These are phyloP conservation scores for western clawed frog (Xenopus tropicalis) DNA, from an alignment of 2,113 vertebrate genomes.

Conservation along the genomic window DNA sequence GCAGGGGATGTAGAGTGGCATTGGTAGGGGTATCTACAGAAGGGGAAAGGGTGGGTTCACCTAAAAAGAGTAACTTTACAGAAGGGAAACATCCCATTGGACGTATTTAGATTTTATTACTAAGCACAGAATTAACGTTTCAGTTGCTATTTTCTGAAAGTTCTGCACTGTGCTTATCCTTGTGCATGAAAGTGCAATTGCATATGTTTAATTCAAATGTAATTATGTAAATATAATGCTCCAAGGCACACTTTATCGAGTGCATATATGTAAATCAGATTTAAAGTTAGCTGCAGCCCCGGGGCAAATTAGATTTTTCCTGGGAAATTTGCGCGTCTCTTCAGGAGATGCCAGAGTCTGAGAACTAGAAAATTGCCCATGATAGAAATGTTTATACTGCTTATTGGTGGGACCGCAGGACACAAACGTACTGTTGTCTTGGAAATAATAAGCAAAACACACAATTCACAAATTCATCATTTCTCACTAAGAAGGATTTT, in stretches of 20 bases:
- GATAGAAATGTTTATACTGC: neutral
- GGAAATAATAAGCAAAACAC: too few relatives aligned
- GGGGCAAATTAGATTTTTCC: constrained; percentile 18
- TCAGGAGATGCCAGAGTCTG: neutral
- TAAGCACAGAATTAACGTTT: too few relatives aligned
- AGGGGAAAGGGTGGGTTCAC: too few relatives aligned
- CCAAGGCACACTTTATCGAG: constrained; percentile 36
- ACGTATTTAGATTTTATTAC: too few relatives aligned
- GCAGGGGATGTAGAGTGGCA: too few relatives aligned
- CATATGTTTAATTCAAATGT: constrained; percentile 41
- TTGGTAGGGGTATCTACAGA: too few relatives aligned
- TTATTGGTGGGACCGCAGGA: neutral
- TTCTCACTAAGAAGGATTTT: too few relatives aligned
- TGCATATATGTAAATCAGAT: constrained; percentile 30
- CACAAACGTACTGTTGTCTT: too few relatives aligned
- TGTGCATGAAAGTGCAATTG: constrained; percentile 32
- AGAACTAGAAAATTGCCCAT: constrained; percentile 11
- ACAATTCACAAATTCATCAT: too few relatives aligned
- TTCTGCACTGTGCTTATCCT: constrained; percentile 10
- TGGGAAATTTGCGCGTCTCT: constrained; percentile 14
- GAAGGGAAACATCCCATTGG: too few relatives aligned
- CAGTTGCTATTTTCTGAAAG: neutral
- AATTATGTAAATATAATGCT: constrained; percentile 36
- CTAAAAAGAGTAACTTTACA: too few relatives aligned
- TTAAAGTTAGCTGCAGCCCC: constrained; percentile 22